Conservation (phyloP, 2,113 vertebrate genomes). For the Circaetus gallicus region DNA sequence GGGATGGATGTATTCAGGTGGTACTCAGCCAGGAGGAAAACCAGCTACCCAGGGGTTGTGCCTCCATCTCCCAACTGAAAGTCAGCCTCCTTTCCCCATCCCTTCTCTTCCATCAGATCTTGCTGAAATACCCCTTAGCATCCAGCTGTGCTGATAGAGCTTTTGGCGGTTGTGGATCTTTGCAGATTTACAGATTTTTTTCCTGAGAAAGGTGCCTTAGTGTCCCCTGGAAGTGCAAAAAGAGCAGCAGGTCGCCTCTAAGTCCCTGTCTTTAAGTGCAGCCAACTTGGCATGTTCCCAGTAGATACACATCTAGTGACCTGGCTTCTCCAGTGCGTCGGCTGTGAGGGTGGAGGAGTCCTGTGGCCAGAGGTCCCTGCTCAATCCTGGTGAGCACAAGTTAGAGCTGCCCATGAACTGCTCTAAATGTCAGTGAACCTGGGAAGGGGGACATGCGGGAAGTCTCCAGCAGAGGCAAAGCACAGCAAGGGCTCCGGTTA, state of each 20-base stretch:
- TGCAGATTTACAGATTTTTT: background rate
- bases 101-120: background rate
- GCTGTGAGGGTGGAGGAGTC: accelerated
- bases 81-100: background rate
- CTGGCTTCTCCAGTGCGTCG: background rate
- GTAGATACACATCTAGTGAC: accelerated
- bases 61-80: background rate
- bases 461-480: background rate
- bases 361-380: background rate
- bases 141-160: background rate
- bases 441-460: background rate
- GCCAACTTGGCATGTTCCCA: background rate
- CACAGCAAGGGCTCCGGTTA: background rate
- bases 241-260: background rate
- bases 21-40: background rate
- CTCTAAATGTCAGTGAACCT: background rate
- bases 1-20: background rate
- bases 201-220: background rate
- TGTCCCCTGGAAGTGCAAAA: background rate
- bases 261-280: background rate
- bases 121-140: background rate
- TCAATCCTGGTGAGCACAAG: background rate
- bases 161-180: background rate
- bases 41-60: background rate
- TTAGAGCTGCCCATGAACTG: background rate